Conservation (phyloP, 2,113 vertebrate genomes). For the Alaudala cheleensis region DNA sequence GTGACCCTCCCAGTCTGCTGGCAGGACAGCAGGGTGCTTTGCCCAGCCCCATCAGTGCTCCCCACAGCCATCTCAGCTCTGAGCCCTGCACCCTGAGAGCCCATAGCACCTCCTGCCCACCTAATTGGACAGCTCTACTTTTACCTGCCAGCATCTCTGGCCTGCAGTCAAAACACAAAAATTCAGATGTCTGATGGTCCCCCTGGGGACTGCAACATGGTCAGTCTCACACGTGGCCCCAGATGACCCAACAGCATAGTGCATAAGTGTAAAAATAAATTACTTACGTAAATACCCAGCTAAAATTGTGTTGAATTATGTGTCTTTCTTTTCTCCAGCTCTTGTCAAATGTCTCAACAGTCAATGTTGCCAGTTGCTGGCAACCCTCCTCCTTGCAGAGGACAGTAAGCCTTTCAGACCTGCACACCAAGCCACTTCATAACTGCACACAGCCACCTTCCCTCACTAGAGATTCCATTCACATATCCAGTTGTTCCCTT, state of each 20-base stretch:
- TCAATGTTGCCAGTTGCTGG: accelerated
- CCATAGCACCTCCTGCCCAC: accelerated
- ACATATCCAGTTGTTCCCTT: not conserved
- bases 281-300: not conserved
- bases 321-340: not conserved
- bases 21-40: not conserved
- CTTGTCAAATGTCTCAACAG: not conserved
- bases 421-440: accelerated
- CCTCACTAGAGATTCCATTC: not conserved
- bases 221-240: not conserved
- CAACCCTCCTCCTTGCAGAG: not conserved
- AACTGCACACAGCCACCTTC: not conserved
- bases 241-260: not conserved
- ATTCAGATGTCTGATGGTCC: accelerated
- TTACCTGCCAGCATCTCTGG: not conserved
- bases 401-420: not conserved
- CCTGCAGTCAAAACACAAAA: not conserved
- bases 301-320: not conserved
- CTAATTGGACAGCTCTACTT: not conserved
- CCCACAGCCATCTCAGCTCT: not conserved
- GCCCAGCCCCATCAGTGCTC: not conserved
- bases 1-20: accelerated
- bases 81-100: not conserved
- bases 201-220: accelerated
- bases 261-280: not conserved